phyloP scores from a whole-genome alignment of 2,888 invertebrate species.

The Hoplodrina ambigua region DNA sequence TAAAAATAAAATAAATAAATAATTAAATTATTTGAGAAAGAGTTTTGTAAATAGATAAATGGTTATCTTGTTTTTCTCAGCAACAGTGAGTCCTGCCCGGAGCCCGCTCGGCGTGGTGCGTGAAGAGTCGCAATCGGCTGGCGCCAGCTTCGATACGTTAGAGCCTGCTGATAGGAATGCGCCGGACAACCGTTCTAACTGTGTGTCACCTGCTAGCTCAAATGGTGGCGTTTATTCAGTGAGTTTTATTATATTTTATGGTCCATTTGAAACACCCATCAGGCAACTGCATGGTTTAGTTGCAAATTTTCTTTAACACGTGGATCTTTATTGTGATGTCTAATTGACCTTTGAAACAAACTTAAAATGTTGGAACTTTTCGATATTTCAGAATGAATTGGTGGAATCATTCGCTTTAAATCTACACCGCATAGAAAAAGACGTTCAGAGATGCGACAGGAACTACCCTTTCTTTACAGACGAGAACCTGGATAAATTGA shows the following conservation, averaged over 20 bases:
- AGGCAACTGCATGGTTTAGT: not conserved
- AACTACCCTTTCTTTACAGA: conserved; percentile 98
- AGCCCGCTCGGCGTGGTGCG: conserved; percentile 90
- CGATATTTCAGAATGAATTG: conserved; percentile 93
- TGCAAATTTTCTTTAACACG: not conserved
- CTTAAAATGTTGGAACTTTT: not conserved
- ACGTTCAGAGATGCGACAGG: conserved; percentile 98
- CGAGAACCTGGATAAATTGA: conserved; percentile 96
- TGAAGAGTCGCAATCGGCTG: conserved; percentile 90
- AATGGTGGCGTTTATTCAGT: conserved; percentile 97
- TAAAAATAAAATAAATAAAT: too few species aligned
- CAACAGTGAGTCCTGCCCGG: conserved; percentile 87
- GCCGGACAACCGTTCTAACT: conserved; percentile 90
- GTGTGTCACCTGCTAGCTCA: conserved; percentile 97
- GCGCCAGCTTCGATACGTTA: conserved; percentile 86
- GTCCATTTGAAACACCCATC: fast-evolving
- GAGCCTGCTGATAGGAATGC: conserved; percentile 86
- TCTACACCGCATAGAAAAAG: conserved; percentile 98
- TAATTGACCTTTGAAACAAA: not conserved
- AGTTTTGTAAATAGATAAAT: conserved; percentile 1
- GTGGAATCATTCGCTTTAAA: conserved; percentile 96
- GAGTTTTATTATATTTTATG: conserved; percentile 75
- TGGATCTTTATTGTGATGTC: not conserved
- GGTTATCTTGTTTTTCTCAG: conserved; percentile 61
- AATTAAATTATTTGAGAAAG: too few species aligned